Evolutionary conservation across 2,113 vertebrate species (phyloP).

Genomic region (Corvus hawaiiensis): DNA sequence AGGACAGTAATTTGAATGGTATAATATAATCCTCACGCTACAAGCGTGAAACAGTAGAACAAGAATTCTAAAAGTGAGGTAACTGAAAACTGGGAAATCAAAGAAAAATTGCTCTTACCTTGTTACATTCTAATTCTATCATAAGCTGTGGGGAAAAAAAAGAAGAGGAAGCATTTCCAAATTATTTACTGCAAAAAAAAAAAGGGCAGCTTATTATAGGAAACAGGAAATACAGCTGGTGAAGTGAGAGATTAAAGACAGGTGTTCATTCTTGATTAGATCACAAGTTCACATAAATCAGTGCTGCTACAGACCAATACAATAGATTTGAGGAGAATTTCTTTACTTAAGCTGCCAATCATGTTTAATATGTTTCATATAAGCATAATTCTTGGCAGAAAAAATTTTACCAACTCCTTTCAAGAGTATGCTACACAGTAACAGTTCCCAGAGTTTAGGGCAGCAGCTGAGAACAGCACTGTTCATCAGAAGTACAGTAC

Average conservation of each 20-base stretch:
- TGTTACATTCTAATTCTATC: constrained; percentile 47
- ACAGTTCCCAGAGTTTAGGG: neutral
- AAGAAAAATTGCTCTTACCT: constrained; percentile 31
- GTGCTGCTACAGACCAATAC: neutral
- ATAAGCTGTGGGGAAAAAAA: neutral
- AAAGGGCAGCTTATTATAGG: neutral
- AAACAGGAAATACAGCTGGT: neutral
- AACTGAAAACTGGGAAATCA: neutral
- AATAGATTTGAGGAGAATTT: neutral
- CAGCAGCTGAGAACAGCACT: neutral
- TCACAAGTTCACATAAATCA: neutral
- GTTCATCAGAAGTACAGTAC: neutral
- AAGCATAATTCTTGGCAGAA: neutral
- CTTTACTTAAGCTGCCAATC: neutral
- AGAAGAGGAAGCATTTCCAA: neutral
- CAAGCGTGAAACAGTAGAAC: neutral
- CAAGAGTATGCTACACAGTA: neutral
- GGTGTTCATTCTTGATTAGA: neutral
- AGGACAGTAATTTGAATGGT: neutral
- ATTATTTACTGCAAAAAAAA: neutral
- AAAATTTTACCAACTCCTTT: neutral
- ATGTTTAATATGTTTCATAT: neutral
- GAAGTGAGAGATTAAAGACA: neutral
- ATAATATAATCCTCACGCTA: neutral
- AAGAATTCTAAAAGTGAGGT: neutral